Conservation (phyloP, 2,888 invertebrate genomes). For the Ischnus inquisitorius region DNA sequence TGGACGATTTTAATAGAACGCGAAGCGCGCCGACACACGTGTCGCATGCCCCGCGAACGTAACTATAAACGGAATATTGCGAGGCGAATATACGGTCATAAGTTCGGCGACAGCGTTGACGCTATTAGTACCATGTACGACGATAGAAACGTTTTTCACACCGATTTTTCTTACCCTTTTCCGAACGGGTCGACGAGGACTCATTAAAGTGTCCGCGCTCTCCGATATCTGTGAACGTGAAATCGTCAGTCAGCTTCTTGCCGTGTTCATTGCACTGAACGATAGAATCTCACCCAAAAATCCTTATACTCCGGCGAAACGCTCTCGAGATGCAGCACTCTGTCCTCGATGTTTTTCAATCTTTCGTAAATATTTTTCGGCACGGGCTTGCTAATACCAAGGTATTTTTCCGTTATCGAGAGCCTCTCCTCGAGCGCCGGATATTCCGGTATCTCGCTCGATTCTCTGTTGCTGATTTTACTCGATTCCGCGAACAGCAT, state of each 20-base stretch:
- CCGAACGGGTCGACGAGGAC: constrained; percentile 67
- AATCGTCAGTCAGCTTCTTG: neutral
- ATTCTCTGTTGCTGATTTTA: constrained; percentile 51
- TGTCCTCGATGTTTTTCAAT: constrained; percentile 91
- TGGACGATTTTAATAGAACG: constrained; percentile 8
- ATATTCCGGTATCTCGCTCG: constrained; percentile 69
- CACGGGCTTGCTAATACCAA: constrained; percentile 87
- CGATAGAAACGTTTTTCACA: neutral
- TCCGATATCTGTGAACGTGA: constrained; percentile 66
- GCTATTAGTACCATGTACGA: constrained; percentile 20
- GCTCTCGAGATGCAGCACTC: constrained; percentile 90
- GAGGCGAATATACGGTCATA: constrained; percentile 19
- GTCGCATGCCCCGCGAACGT: constrained; percentile 58
- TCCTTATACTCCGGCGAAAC: constrained; percentile 93
- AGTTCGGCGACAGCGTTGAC: constrained; percentile 53
- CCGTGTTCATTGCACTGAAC: neutral
- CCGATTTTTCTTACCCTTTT: constrained; percentile 71
- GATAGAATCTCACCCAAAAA: constrained; percentile 87
- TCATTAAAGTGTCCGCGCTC: constrained; percentile 63
- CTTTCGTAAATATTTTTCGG: constrained; percentile 89
- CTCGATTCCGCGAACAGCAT: constrained; percentile 63
- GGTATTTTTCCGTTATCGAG: constrained; percentile 88
- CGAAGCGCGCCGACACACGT: constrained; percentile 18
- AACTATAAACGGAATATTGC: constrained; percentile 58
- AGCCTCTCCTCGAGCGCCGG: constrained; percentile 90